A percentile compares a stretch with the other conserved stretches of the same genome.
These are phyloP conservation scores for Ephialtes manifestator DNA, from an alignment of 2,888 invertebrate species.

Conservation along the genomic window DNA sequence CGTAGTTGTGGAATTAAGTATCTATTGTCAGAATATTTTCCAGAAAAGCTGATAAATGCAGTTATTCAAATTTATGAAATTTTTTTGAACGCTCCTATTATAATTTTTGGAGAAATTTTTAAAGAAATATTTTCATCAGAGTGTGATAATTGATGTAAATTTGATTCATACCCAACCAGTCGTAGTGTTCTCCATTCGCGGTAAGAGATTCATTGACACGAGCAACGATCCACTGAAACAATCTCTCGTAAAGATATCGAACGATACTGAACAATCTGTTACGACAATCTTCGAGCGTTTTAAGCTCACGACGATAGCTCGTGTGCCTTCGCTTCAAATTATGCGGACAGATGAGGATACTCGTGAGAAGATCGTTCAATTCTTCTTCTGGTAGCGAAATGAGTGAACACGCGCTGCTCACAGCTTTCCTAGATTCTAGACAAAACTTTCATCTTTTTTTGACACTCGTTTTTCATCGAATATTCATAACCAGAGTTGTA, in stretches of 20 bases:
- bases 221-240: slow-evolving; percentile 84
- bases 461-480: not conserved
- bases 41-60: no score
- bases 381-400: slow-evolving; percentile 73
- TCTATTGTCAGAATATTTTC: no score
- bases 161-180: slow-evolving; percentile 78
- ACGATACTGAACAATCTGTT: slow-evolving; percentile 84
- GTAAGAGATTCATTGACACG: slow-evolving; percentile 78
- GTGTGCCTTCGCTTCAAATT: slow-evolving; percentile 75
- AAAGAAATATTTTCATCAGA: no score
- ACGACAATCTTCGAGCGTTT: slow-evolving; percentile 82
- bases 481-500: no score
- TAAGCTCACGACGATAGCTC: slow-evolving; percentile 79
- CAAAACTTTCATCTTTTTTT: not conserved
- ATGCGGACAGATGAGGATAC: slow-evolving; percentile 79
- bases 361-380: slow-evolving; percentile 78
- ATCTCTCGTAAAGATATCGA: slow-evolving; percentile 83
- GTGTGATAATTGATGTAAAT: not conserved
- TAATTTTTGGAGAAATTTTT: no score
- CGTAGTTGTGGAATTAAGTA: no score
- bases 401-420: slow-evolving; percentile 76
- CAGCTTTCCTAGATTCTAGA: slow-evolving; percentile 78
- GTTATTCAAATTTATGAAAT: no score
- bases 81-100: no score
- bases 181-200: slow-evolving; percentile 70